Base-by-base conservation (phyloP, 2,888 invertebrate genomes). In the Orthosia gracilis region DNA sequence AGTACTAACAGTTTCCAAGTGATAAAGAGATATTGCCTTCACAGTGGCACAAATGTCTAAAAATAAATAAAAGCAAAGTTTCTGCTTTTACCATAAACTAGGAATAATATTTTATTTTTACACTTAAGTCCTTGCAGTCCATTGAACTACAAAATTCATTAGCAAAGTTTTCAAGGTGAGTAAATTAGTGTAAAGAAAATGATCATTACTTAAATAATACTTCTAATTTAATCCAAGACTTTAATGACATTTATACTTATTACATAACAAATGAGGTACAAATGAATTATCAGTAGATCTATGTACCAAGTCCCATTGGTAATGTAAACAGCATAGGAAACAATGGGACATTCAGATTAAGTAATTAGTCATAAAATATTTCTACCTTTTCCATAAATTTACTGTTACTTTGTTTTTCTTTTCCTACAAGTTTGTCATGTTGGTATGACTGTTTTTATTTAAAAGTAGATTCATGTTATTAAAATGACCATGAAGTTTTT, bases 251-350 rank as follows among this genome's bases (percentile, higher is more conserved):
- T 12, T 15, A 59, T 40, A 18, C 7, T 21, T 21, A 57, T 13
- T 31, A 69, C 12, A 17, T 71, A 5, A 45, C 45, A 59, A 72
- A 72, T 26, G 40, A 74, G 11, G 50, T 31, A 52, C n/a, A 26
- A 58, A 17, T 73, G 5, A 17, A 26, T 45, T 11, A 71, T 49
- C 57, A 73, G 47, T 17, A 21, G 45, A 45, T 45, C 21, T 61
- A 15, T 54, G 55, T 11, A 18, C 2, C 18, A 31, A 21, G 13
- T 66, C 23, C 49, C 58, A 11, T 45, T 50, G 4, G 12, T 49
- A 40, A 58, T 69, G 45, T 23, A 52, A 52, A 54, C 26, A 59
- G 18, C 3, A 15, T 15, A 1, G n/a, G 5, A 7, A 4, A 73
- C 26, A 72, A 59, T 59, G 7, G 18, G 0, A 18, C 4, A 47